phyloP scores from a whole-genome alignment of 2,888 invertebrate species.

The Eupithecia insigniata region DNA sequence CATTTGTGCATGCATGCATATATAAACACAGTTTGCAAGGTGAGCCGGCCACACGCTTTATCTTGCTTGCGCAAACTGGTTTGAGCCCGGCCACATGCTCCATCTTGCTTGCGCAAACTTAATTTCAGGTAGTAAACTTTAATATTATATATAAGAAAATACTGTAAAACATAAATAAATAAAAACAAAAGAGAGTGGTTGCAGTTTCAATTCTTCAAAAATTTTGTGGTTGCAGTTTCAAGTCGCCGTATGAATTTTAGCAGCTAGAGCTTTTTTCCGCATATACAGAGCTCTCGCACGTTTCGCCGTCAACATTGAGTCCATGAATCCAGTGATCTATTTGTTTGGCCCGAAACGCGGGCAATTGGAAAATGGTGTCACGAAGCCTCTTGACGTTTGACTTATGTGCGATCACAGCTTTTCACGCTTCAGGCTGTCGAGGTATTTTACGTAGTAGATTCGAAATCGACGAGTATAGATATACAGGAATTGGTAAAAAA shows the following conservation, averaged over 20 bases:
- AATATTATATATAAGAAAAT: too few species aligned
- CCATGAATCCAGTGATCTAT: constrained; percentile 61
- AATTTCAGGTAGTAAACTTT: too few species aligned
- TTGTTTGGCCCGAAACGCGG: constrained; percentile 66
- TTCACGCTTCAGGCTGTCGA: constrained; percentile 54
- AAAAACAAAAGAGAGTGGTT: too few species aligned
- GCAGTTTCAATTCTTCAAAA: neutral
- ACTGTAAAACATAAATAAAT: too few species aligned
- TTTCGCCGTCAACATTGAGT: constrained; percentile 33
- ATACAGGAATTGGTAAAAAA: neutral
- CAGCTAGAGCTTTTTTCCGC: neutral
- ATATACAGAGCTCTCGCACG: constrained; percentile 17
- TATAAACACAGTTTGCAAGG: too few species aligned
- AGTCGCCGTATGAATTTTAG: neutral
- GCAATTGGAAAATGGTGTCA: constrained; percentile 74
- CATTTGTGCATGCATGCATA: too few species aligned
- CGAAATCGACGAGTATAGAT: constrained; percentile 15
- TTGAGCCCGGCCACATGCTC: too few species aligned
- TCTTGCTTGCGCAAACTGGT: too few species aligned
- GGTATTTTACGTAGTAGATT: constrained; percentile 34
- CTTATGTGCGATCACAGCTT: constrained; percentile 63
- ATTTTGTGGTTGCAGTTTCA: neutral
- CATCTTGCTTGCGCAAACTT: too few species aligned
- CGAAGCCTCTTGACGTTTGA: constrained; percentile 72
- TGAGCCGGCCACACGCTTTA: too few species aligned